Percentiles rank a stretch among this genome's conserved stretches.
Conservation (phyloP, 2,797 vertebrate species). For the Salarias fasciatus region DNA sequence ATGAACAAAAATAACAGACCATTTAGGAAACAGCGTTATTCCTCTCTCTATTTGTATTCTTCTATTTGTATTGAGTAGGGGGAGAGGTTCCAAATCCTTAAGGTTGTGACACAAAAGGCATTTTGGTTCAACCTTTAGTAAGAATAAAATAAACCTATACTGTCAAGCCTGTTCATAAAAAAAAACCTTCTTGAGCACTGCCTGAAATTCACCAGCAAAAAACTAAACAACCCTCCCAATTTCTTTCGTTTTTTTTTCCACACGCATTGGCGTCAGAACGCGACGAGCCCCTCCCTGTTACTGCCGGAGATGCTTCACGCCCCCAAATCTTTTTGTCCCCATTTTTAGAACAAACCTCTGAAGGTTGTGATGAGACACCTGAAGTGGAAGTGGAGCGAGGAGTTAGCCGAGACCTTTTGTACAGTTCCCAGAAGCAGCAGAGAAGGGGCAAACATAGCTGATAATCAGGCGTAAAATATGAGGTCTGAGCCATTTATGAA, state of each 20-base stretch:
- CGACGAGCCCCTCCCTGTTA: conserved; percentile 39
- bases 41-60: conserved; percentile 80
- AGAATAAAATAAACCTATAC: conserved; percentile 29
- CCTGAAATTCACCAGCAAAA: conserved; percentile 72
- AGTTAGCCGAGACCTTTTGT: conserved; percentile 24
- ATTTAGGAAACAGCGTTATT: conserved; percentile 85
- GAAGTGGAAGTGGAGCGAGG: conserved; percentile 31
- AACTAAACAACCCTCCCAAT: conserved; percentile 27
- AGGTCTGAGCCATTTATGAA: conserved; percentile 61
- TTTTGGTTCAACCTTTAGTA: conserved; percentile 82
- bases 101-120: conserved; percentile 85
- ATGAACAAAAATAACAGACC: conserved; percentile 86
- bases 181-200: conserved; percentile 50
- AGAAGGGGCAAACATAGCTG: conserved; percentile 21
- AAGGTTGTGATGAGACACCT: conserved; percentile 48
- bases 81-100: conserved; percentile 78
- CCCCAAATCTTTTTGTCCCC: conserved; percentile 34
- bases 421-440: conserved; percentile 22
- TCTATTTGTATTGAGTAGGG: conserved; percentile 86
- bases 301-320: conserved; percentile 44
- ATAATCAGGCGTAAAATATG: conserved; percentile 34
- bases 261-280: conserved; percentile 25
- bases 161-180: conserved; percentile 34
- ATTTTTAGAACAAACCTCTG: conserved; percentile 1
- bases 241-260: conserved; percentile 25